phyloP scores from a whole-genome alignment of 1,140 invertebrate species.

The Heliconius himera region DNA sequence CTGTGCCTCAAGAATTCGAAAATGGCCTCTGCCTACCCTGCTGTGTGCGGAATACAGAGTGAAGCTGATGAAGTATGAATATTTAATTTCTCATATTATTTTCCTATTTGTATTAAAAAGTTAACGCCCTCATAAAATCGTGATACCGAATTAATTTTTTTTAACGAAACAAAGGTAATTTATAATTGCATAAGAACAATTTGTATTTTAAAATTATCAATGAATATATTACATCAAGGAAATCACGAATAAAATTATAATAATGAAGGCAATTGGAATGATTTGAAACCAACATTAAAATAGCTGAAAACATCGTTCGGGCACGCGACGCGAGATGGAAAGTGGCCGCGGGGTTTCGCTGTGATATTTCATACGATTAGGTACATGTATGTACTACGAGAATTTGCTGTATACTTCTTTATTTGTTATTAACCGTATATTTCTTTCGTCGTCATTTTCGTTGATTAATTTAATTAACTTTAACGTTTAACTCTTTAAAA shows the following conservation, averaged over 20 bases:
- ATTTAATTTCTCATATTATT: neutral
- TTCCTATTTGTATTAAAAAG: neutral
- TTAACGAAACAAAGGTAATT: neutral
- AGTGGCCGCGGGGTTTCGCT: constrained; percentile 8
- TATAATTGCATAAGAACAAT: neutral
- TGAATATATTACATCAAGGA: constrained; percentile 10
- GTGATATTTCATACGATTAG: constrained; percentile 4
- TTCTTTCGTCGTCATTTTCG: neutral
- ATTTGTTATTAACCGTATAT: neutral
- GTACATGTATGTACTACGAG: neutral
- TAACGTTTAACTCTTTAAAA: too few species aligned
- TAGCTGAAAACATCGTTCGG: constrained; percentile 7
- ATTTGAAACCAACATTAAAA: constrained; percentile 21
- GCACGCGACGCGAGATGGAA: constrained; percentile 25
- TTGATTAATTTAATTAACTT: too few species aligned
- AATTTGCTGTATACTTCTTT: neutral
- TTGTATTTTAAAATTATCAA: constrained; percentile 1
- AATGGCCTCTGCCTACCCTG: too few species aligned
- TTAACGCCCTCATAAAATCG: neutral
- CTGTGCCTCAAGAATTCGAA: too few species aligned
- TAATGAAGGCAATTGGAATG: constrained; percentile 16
- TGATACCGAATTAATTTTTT: neutral
- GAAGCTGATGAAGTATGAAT: too few species aligned
- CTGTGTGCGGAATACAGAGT: too few species aligned
- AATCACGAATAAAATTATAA: constrained; percentile 14